Conservation (phyloP, 2,113 vertebrate genomes). For the Osmerus eperlanus region DNA sequence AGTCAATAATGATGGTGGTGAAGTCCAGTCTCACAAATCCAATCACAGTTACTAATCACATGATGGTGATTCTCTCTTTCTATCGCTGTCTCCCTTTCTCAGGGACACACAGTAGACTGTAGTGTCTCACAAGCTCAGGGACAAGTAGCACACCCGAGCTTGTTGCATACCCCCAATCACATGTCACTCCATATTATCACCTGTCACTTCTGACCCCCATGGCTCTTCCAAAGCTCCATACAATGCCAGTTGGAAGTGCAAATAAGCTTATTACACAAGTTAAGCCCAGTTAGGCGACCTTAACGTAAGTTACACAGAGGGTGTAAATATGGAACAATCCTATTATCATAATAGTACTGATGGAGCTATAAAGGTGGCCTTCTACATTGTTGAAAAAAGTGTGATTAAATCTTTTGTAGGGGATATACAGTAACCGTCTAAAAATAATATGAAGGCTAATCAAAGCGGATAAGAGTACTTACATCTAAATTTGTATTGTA, state of each 20-base stretch:
- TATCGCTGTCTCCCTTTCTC: not conserved
- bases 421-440: too few relatives aligned
- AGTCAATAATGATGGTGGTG: too few relatives aligned
- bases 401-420: not conserved
- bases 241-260: slow-evolving; percentile 32
- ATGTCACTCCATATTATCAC: slow-evolving; percentile 28
- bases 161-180: slow-evolving; percentile 23
- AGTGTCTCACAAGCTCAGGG: not conserved
- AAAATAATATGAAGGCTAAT: too few relatives aligned
- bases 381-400: slow-evolving; percentile 10
- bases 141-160: not conserved
- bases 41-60: not conserved
- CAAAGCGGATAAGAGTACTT: too few relatives aligned
- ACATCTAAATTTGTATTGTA: too few relatives aligned
- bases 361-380: slow-evolving; percentile 3
- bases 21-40: too few relatives aligned
- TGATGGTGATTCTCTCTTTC: not conserved
- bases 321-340: slow-evolving; percentile 45
- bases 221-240: slow-evolving; percentile 13
- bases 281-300: slow-evolving; percentile 40
- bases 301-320: slow-evolving; percentile 20
- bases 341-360: slow-evolving; percentile 49
- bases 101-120: not conserved
- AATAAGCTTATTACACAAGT: slow-evolving; percentile 60
- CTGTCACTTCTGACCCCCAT: slow-evolving; percentile 25